phyloP scores from a whole-genome alignment of 2,888 invertebrate genomes.

The Cheilosia vernalis region DNA sequence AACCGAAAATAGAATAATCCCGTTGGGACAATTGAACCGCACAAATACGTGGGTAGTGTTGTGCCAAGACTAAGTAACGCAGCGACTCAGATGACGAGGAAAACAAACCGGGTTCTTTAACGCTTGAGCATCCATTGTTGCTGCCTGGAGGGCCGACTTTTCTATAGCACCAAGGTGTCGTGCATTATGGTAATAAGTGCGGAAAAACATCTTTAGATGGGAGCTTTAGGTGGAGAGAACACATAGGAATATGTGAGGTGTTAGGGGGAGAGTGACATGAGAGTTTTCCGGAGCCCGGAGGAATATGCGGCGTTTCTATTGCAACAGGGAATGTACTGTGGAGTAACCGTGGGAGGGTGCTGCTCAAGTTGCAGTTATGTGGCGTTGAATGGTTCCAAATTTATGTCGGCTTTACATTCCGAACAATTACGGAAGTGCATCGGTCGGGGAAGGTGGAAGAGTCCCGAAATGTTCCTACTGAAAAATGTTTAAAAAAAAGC shows the following conservation, averaged over 20 bases:
- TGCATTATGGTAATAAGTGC: conserved; percentile 59
- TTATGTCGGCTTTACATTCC: too few species aligned
- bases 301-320: conserved; percentile 1
- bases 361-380: too few species aligned
- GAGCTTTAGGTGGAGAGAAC: conserved; percentile 8
- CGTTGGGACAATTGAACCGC: conserved; percentile 59
- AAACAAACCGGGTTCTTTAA: conserved; percentile 28
- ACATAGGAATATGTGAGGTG: not conserved
- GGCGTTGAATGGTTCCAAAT: too few species aligned
- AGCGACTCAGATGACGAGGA: conserved; percentile 21
- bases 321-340: not conserved
- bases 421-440: too few species aligned
- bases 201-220: conserved; percentile 31
- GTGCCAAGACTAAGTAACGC: conserved; percentile 37
- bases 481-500: too few species aligned
- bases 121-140: conserved; percentile 56
- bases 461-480: too few species aligned
- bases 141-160: conserved; percentile 34
- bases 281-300: conserved; percentile 4
- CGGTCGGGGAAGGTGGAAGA: too few species aligned
- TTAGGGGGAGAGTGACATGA: not conserved
- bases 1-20: conserved; percentile 69
- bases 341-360: too few species aligned
- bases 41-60: conserved; percentile 23
- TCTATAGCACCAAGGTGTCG: conserved; percentile 39